Percentiles rank a stretch among this genome's conserved stretches.
These are phyloP conservation scores for Oreortyx pictus DNA, from an alignment of 2,797 vertebrate species.

Conservation along the genomic window DNA sequence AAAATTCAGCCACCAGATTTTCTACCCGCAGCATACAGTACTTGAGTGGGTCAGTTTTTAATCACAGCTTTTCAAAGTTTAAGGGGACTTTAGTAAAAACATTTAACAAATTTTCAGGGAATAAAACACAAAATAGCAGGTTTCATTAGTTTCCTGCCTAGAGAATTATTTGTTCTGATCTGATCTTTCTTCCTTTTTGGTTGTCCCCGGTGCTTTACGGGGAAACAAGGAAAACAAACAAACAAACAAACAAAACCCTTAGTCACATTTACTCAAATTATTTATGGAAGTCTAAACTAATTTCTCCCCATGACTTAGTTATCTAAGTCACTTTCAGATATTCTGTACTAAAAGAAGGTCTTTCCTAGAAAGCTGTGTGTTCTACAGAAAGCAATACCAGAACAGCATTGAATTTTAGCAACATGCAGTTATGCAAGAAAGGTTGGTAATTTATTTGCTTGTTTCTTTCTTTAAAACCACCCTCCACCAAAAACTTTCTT, in stretches of 20 bases:
- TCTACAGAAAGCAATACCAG: background rate
- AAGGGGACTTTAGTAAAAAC: background rate
- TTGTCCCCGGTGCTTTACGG: background rate
- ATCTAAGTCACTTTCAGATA: background rate
- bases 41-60: background rate
- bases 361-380: background rate
- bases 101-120: background rate
- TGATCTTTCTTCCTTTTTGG: background rate
- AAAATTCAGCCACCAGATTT: background rate
- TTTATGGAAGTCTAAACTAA: background rate
- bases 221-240: background rate
- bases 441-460: background rate
- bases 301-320: accelerated
- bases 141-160: background rate
- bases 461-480: background rate
- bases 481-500: background rate
- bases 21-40: background rate
- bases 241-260: background rate
- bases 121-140: background rate
- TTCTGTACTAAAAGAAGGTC: background rate
- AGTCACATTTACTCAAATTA: background rate
- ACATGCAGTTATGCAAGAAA: background rate
- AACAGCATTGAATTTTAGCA: background rate
- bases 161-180: background rate
- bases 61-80: background rate